Percentiles rank a stretch among this genome's conserved stretches.
These are phyloP conservation scores for Montipora cactus DNA, from an alignment of 64 coral and sea anemone genomes.

Conservation along the genomic window DNA sequence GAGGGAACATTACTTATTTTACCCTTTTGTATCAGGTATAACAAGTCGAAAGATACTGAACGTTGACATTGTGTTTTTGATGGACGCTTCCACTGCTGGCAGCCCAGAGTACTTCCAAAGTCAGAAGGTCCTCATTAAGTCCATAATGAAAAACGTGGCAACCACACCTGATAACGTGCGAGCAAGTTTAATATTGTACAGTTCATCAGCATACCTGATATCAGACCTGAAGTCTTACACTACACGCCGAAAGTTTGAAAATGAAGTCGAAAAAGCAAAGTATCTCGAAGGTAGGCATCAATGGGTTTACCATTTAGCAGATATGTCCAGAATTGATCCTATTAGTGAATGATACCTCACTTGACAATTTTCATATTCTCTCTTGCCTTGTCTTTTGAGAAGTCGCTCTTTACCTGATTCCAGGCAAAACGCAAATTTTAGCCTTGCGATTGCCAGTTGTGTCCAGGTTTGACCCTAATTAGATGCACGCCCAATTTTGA, in stretches of 20 bases:
- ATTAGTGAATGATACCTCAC: no score
- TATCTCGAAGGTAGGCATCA: conserved; percentile 38
- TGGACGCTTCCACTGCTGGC: conserved; percentile 69
- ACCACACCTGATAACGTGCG: conserved; percentile 55
- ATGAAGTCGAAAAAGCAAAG: conserved; percentile 42
- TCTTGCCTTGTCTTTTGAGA: neutral
- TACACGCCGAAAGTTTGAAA: conserved; percentile 65
- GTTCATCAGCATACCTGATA: conserved; percentile 20
- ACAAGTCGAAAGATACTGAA: conserved; percentile 34
- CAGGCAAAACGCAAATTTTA: no score
- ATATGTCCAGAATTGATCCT: no score
- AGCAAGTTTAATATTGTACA: conserved; percentile 69
- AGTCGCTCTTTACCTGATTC: neutral
- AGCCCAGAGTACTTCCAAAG: conserved; percentile 50
- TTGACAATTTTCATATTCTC: no score
- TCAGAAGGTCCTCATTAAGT: conserved; percentile 77
- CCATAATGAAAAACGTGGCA: conserved; percentile 52
- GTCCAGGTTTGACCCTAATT: no score
- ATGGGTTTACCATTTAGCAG: no score
- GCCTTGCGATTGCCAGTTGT: no score
- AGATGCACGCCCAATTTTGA: no score
- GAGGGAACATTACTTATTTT: neutral
- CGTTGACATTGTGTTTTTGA: conserved; percentile 78
- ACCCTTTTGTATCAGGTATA: conserved; percentile 29
- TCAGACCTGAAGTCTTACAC: conserved; percentile 56